phyloP scores from a whole-genome alignment of 92 coral and sea anemone genomes.

The Chrysogorgia sp. region DNA sequence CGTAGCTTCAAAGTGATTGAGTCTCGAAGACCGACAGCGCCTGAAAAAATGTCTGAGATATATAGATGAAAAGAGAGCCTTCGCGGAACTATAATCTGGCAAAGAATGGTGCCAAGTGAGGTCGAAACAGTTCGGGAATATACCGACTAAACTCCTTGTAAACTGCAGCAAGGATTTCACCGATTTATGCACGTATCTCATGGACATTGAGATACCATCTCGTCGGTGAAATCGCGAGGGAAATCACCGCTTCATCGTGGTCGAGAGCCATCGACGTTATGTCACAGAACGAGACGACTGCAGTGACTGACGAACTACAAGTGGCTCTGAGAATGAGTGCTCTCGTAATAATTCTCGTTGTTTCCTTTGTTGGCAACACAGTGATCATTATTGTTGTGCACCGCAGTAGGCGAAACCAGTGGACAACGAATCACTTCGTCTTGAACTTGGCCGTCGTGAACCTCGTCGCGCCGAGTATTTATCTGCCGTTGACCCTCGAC shows the following conservation, averaged over 20 bases:
- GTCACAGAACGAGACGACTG: too few species aligned
- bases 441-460: constrained; percentile 81
- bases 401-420: constrained; percentile 90
- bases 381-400: constrained; percentile 79
- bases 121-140: too few species aligned
- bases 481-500: constrained; percentile 67
- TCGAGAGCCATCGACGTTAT: too few species aligned
- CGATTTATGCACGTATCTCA: background rate
- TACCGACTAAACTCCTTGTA: too few species aligned
- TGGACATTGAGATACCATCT: background rate
- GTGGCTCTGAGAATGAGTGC: constrained; percentile 45
- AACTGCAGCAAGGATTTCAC: too few species aligned
- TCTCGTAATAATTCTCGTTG: constrained; percentile 64
- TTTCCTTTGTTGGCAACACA: constrained; percentile 76
- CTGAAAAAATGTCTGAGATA: constrained; percentile 50
- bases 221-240: constrained; percentile 7
- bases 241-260: background rate
- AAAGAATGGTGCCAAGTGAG: too few species aligned
- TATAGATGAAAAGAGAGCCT: too few species aligned
- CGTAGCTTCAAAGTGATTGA: background rate
- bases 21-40: background rate
- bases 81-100: too few species aligned
- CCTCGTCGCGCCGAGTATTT: constrained; percentile 75
- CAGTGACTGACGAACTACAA: background rate
- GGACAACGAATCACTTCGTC: constrained; percentile 98